Evolutionary conservation across 2,888 invertebrate species (phyloP).

Genomic region (Fragum whitleyi): DNA sequence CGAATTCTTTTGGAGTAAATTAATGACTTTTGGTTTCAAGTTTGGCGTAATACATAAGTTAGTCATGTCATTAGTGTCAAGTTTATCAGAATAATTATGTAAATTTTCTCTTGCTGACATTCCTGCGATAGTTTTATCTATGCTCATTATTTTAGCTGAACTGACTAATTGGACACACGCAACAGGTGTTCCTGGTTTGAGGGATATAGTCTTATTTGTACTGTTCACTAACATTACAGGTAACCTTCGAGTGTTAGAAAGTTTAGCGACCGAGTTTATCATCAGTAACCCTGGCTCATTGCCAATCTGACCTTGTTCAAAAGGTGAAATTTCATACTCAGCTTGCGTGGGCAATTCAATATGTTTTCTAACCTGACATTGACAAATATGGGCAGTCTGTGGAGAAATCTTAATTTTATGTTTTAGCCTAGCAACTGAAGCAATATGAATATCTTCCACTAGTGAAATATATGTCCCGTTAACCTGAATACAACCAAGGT

Average conservation of each 20-base stretch:
- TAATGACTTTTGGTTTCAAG: neutral
- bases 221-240: neutral
- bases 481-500: slow-evolving; percentile 23
- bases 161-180: no score
- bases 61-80: neutral
- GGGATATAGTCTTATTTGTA: no score
- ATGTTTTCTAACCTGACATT: neutral
- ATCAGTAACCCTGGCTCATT: neutral
- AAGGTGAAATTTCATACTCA: neutral
- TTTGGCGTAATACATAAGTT: neutral
- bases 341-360: neutral
- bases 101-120: no score
- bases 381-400: slow-evolving; percentile 4
- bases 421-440: slow-evolving; percentile 25
- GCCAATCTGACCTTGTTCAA: neutral
- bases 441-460: slow-evolving; percentile 41
- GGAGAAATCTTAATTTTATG: neutral
- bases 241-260: neutral
- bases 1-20: no score
- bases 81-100: neutral
- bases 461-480: slow-evolving; percentile 18
- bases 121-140: neutral
- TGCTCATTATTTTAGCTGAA: neutral
- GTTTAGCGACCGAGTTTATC: no score
- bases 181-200: no score